Evolutionary conservation across 2,888 invertebrate species (phyloP).

Genomic region (Sphaerophoria rueppellii): DNA sequence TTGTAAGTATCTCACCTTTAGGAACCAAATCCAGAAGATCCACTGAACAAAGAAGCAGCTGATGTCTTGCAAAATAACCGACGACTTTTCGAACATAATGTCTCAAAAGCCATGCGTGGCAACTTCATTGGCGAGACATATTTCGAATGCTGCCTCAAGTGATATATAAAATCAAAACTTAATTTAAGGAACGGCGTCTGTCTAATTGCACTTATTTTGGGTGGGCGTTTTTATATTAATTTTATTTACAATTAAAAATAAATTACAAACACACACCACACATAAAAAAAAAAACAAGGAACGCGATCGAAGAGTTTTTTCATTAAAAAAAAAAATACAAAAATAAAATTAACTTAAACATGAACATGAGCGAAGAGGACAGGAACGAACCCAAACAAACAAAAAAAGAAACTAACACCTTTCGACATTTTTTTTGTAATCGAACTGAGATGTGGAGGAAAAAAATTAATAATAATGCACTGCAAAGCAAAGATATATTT

Average conservation of each 20-base stretch:
- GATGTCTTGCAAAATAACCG: conserved; percentile 97
- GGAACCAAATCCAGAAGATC: conserved; percentile 99
- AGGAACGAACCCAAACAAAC: conserved; percentile 22
- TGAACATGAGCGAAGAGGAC: conserved; percentile 14
- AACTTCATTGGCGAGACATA: conserved; percentile 96
- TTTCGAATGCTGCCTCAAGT: conserved; percentile 98
- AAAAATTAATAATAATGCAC: conserved; percentile 36
- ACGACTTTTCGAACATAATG: conserved; percentile 97
- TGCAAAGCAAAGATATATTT: conserved; percentile 69
- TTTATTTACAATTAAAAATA: conserved; percentile 77
- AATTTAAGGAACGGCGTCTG: conserved; percentile 81
- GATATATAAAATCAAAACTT: conserved; percentile 84
- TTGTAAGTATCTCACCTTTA: conserved; percentile 78
- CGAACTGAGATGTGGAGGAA: conserved; percentile 55
- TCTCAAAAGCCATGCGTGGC: conserved; percentile 97
- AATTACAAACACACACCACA: conserved; percentile 63
- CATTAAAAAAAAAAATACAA: conserved; percentile 44
- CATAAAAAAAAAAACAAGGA: conserved; percentile 19
- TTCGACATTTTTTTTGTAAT: conserved; percentile 58
- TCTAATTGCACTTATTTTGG: conserved; percentile 79
- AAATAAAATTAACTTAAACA: conserved; percentile 40
- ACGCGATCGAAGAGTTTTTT: conserved; percentile 48
- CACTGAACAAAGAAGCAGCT: conserved; percentile 98
- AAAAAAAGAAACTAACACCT: conserved; percentile 34
- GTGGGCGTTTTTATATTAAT: conserved; percentile 81